These are phyloP conservation scores for Tetramorium parvispinum DNA, from an alignment of 1,140 invertebrate species.

Conservation along the genomic window DNA sequence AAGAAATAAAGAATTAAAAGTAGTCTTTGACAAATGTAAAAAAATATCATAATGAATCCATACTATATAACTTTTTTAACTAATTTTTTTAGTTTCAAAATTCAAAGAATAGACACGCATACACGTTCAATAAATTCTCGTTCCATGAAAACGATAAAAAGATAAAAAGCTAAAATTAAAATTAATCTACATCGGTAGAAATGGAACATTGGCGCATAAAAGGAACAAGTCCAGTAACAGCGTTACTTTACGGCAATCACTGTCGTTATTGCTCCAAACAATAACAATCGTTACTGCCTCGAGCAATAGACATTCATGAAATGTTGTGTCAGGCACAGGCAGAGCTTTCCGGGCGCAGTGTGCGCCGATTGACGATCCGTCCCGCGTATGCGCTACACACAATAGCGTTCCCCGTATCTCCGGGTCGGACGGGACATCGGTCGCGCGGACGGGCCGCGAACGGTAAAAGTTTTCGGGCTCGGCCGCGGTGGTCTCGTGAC, in stretches of 20 bases:
- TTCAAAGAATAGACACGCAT: not conserved
- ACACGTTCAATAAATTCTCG: too few relatives aligned
- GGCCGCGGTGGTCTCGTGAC: constrained; percentile 23
- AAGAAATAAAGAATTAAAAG: not conserved
- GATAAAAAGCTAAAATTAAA: too few relatives aligned
- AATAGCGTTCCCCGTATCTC: not conserved
- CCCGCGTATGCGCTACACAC: too few relatives aligned
- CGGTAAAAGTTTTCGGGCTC: constrained; percentile 2
- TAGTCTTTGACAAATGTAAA: not conserved
- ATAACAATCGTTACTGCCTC: constrained; percentile 21
- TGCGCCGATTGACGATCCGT: not conserved
- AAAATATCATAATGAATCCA: not conserved
- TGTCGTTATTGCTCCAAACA: not conserved
- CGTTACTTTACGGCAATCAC: not conserved
- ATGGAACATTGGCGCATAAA: too few relatives aligned
- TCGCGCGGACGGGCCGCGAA: not conserved
- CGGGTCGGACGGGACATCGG: too few relatives aligned
- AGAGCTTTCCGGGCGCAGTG: not conserved
- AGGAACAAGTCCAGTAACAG: too few relatives aligned
- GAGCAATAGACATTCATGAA: not conserved
- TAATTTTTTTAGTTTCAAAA: not conserved
- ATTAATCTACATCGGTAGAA: too few relatives aligned
- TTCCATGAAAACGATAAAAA: too few relatives aligned
- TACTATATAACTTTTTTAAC: not conserved
- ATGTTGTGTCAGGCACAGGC: not conserved